Percentiles rank a stretch among this genome's conserved stretches.
Conservation (phyloP, 2,113 vertebrate genomes). For the Cyphomyrus discorhynchus region DNA sequence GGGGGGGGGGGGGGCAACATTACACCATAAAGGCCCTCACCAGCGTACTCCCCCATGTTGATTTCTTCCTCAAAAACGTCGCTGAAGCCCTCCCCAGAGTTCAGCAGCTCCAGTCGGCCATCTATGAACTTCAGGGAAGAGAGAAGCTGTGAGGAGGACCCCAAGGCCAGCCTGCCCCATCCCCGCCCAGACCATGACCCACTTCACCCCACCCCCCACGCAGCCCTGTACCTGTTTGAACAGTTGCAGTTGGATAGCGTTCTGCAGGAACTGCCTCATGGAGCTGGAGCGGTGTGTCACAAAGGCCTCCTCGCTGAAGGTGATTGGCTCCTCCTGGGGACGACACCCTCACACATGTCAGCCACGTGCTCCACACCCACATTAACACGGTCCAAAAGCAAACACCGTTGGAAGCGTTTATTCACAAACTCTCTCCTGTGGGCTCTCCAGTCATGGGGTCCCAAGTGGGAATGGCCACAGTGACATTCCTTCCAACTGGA, state of each 20-base stretch:
- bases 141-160: background rate
- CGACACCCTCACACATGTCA: background rate
- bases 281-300: conserved; percentile 84
- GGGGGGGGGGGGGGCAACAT: background rate
- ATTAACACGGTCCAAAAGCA: background rate
- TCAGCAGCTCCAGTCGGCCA: conserved; percentile 84
- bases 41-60: conserved; percentile 57
- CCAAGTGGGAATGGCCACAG: background rate
- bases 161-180: too few relatives aligned
- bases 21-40: background rate
- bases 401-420: background rate
- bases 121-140: conserved; percentile 80
- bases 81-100: conserved; percentile 90
- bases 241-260: conserved; percentile 91
- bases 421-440: background rate
- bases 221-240: conserved; percentile 82
- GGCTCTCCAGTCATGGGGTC: background rate
- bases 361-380: background rate
- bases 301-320: conserved; percentile 85
- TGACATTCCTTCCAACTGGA: background rate
- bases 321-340: conserved; percentile 84
- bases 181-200: background rate
- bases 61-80: conserved; percentile 97
- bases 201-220: background rate
- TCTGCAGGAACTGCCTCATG: conserved; percentile 92